Evolutionary conservation across 2,888 invertebrate genomes (phyloP).

Genomic region (Torymus tubicola): DNA sequence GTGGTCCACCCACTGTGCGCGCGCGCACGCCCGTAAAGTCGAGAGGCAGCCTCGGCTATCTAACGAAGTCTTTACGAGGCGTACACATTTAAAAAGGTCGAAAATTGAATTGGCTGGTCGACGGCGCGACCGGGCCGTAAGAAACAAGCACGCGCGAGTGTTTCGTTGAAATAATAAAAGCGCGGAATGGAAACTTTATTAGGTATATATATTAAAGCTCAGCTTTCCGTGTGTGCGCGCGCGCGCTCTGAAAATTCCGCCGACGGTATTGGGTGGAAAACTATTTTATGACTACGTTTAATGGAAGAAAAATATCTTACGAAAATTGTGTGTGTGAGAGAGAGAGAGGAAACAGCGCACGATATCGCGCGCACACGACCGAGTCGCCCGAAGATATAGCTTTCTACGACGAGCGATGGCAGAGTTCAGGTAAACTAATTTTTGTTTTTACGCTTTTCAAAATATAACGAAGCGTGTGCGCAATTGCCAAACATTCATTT

Average conservation of each 20-base stretch:
- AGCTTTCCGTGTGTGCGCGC: neutral
- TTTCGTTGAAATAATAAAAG: conserved; percentile 27
- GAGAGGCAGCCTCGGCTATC: no score
- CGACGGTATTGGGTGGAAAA: neutral
- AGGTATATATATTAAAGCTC: conserved; percentile 30
- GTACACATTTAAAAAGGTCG: conserved; percentile 2
- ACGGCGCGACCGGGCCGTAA: no score
- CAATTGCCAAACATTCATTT: no score
- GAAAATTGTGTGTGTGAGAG: neutral
- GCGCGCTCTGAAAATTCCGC: neutral
- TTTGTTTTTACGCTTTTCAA: no score
- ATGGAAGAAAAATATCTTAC: conserved; percentile 3
- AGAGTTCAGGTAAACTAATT: no score
- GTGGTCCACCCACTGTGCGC: no score
- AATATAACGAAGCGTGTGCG: no score
- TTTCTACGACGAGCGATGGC: no score
- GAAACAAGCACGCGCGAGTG: neutral
- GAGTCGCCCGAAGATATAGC: no score
- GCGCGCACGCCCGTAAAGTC: no score
- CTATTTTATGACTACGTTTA: conserved; percentile 10
- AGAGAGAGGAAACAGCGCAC: no score
- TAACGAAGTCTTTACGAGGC: neutral
- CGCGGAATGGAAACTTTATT: conserved; percentile 34
- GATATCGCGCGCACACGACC: no score
- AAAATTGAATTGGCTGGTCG: conserved; percentile 8